phyloP scores from a whole-genome alignment of 2,113 vertebrate genomes.

The Tursiops truncatus region DNA sequence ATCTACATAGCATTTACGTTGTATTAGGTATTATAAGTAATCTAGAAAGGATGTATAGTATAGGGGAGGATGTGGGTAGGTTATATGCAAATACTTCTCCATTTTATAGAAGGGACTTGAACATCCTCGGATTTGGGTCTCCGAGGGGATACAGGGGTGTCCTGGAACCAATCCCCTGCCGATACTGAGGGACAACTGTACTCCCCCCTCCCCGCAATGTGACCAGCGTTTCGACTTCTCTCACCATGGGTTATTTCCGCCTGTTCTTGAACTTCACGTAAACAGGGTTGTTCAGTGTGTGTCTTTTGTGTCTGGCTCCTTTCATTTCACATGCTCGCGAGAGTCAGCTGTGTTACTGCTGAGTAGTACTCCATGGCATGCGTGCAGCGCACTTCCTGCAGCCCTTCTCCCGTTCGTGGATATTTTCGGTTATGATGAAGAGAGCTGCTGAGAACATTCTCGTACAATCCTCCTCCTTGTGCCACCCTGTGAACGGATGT shows the following conservation, averaged over 20 bases:
- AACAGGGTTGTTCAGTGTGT: neutral
- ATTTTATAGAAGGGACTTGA: neutral
- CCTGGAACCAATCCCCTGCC: neutral
- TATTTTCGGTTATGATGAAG: accelerated
- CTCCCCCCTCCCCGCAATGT: accelerated
- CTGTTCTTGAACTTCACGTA: neutral
- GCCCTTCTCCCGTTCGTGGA: neutral
- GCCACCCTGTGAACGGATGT: accelerated
- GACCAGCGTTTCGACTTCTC: accelerated
- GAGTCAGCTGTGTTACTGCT: neutral
- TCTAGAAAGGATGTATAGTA: neutral
- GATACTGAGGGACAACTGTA: neutral
- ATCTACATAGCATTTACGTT: neutral
- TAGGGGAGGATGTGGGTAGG: neutral
- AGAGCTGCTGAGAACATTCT: neutral
- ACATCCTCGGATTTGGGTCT: neutral
- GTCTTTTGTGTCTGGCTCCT: neutral
- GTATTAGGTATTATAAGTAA: neutral
- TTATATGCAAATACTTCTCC: neutral
- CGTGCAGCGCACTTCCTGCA: accelerated
- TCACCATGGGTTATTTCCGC: neutral
- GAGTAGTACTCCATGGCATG: accelerated
- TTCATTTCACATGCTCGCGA: accelerated
- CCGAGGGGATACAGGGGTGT: neutral
- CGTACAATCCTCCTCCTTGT: accelerated